These are phyloP conservation scores for Ctenopoma multispine DNA, from an alignment of 2,797 vertebrate genomes.

Conservation along the genomic window DNA sequence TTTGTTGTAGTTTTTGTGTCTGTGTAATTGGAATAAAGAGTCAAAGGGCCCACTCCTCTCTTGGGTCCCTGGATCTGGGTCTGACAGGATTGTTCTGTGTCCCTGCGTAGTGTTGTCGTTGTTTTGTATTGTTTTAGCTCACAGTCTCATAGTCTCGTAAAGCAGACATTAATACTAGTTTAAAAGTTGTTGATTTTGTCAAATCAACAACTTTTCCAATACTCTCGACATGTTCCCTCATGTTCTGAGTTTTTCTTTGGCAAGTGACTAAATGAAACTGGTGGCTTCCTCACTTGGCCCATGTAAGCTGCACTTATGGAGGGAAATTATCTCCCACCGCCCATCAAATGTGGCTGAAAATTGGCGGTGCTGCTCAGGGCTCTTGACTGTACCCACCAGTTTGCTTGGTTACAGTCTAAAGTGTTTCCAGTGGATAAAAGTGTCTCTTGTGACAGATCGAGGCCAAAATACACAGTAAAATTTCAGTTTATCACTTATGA, in stretches of 20 bases:
- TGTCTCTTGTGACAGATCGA: neutral
- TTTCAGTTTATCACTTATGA: neutral
- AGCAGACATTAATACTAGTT: neutral
- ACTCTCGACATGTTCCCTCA: neutral
- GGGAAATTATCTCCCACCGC: slow-evolving; percentile 25
- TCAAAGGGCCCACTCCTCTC: too few species aligned
- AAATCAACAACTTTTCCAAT: slow-evolving; percentile 17
- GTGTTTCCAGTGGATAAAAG: neutral
- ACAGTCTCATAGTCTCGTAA: neutral
- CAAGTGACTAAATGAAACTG: slow-evolving; percentile 32
- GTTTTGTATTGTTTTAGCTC: neutral
- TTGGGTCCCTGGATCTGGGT: too few species aligned
- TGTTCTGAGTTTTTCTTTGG: slow-evolving; percentile 22
- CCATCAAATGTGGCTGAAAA: slow-evolving; percentile 26
- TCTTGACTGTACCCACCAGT: neutral
- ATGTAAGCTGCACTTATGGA: slow-evolving; percentile 36
- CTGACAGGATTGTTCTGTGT: neutral
- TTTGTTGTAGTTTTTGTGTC: neutral
- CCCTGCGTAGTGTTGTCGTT: too few species aligned
- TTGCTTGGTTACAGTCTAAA: neutral
- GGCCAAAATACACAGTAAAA: neutral
- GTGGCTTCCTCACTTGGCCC: slow-evolving; percentile 38
- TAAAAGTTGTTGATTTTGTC: neutral
- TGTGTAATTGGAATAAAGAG: too few species aligned
- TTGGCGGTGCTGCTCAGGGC: slow-evolving; percentile 4